Evolutionary conservation across 2,888 invertebrate species (phyloP), one percentile per base, ranked within the genome.

Genomic region (Erebia ligea): DNA sequence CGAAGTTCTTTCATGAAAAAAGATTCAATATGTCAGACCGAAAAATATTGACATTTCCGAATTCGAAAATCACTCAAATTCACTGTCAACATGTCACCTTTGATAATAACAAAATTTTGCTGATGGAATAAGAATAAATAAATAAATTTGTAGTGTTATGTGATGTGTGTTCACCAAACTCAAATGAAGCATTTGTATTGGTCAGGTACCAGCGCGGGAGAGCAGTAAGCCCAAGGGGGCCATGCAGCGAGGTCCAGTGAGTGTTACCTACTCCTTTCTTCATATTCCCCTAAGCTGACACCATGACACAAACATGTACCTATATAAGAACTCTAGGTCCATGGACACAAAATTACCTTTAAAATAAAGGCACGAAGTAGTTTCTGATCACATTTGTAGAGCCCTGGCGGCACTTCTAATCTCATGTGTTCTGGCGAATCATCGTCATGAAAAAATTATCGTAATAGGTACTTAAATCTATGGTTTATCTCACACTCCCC

Each of bases 181-280:
- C 42, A 45, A 66, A 66, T 66, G 66, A 56, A 15, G 40, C 9
- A 21, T 56, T 9, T 21, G n/a, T 57, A 56, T 66, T 45, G n/a
- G 13, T 17, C 77, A 86, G 87, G 86, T 81, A 45, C 72, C 84
- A 21, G 83, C 85, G 50, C 70, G 84, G 34, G 84, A 84, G 56
- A 80, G 68, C 75, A 82, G 71, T 78, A 86, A 82, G 77, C 75
- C 82, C 76, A 84, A 84, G 34, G 84, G 81, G 82, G 83, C 77
- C 74, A 88, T 88, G 88, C 87, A 86, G 76, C 81, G 83, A 50
- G 69, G 73, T 15, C 73, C 76, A 3, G 88, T 88, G 73, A 87
- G 86, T 84, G 68, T 9, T 45, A 52, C n/a, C n/a, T n/a, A n/a
- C 21, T 71, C 70, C 34, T 71, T 68, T 50, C 54, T 2, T 3